Evolutionary conservation across 1,140 invertebrate species (phyloP), one percentile per base, ranked within the genome.

Genomic region (Lasaia peninsularis): DNA sequence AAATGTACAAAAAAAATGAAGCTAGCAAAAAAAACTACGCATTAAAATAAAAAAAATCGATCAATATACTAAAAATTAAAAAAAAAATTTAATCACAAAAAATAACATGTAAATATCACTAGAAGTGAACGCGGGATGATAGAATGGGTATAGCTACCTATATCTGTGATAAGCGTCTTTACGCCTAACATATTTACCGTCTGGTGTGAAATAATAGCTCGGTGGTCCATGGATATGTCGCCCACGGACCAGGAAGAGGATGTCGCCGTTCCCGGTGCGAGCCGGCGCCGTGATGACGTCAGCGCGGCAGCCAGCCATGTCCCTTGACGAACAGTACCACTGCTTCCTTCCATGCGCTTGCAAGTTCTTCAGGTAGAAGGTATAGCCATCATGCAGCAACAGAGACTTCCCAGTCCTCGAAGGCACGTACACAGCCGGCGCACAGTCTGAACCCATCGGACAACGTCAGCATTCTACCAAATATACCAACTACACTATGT

Each of bases 401-500:
- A 88, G 69, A 24, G 77, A 79, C 73, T 88, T 88, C 57, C 86
- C 86, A n/a, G 86, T 83, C 63, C 86, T 63, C 76, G 86, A 88
- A 5, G 86, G 83, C 80, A 88, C 86, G 80, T 86, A 86, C 56
- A 88, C 73, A 32, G 85, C 85, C 58, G 82, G 75, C 68, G 72
- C 83, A 73, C 78, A 69, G 60, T 73, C 73, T 83, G 75, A 82
- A 78, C 68, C 75, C 70, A 75, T 72, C 67, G 50, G 32, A 69
- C 65, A 71, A 68, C 61, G 62, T 77, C 69, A 77, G 63, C 67
- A 71, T 65, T 48, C 70, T 54, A 71, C 62, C 14, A 40, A 60
- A 62, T 58, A 58, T 28, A 59, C 52, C 52, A 55, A 57, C 59
- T 63, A 66, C 31, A 62, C 56, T 64, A 64, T 44, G 37, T 32